phyloP scores from a whole-genome alignment of 2,113 vertebrate genomes.

The Lanius ludovicianus region DNA sequence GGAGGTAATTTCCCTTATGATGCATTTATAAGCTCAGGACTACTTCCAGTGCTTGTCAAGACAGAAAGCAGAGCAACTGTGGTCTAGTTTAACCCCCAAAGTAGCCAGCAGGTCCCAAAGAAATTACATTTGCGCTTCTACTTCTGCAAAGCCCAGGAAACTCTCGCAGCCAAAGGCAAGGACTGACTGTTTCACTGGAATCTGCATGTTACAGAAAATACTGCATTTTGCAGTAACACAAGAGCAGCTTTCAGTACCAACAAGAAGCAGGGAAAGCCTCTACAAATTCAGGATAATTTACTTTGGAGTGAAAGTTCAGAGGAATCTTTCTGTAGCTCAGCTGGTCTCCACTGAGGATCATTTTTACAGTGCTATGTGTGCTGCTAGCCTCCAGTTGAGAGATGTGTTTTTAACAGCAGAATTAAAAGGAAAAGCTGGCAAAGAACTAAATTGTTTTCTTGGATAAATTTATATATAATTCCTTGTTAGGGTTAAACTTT shows the following conservation, averaged over 20 bases:
- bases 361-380: neutral
- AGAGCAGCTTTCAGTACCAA: neutral
- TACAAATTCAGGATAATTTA: neutral
- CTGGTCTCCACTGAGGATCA: neutral
- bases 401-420: neutral
- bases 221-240: neutral
- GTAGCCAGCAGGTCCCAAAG: neutral
- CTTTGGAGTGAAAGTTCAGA: neutral
- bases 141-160: neutral
- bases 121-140: neutral
- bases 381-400: neutral
- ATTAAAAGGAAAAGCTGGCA: neutral
- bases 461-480: neutral
- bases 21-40: neutral
- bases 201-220: neutral
- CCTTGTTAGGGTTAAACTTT: neutral
- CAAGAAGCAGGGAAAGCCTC: neutral
- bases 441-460: neutral
- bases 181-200: neutral
- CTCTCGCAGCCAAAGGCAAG: neutral
- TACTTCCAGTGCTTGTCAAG: neutral
- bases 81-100: neutral
- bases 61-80: neutral
- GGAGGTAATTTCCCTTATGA: neutral
- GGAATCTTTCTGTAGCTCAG: conserved; percentile 26